phyloP scores from a whole-genome alignment of 2,888 invertebrate species.

The Pollenia angustigena region DNA sequence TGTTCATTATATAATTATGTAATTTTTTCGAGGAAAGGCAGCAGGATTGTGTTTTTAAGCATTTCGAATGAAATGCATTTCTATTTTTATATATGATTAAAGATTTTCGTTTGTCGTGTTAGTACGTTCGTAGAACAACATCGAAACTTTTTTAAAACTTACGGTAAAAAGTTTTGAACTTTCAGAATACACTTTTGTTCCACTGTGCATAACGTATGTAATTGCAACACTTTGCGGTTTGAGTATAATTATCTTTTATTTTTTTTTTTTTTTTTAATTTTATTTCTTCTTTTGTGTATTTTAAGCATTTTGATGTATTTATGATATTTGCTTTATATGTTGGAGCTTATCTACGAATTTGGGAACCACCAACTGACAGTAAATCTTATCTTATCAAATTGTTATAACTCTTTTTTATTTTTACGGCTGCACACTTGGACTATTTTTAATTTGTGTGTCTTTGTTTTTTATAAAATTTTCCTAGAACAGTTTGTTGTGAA shows the following conservation, averaged over 20 bases:
- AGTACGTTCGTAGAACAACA: not conserved
- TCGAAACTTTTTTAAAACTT: not conserved
- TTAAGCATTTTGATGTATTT: conserved; percentile 14
- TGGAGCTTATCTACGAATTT: not conserved
- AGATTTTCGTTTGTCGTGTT: no score
- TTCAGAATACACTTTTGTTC: not conserved
- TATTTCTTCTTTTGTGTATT: not conserved
- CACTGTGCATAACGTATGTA: not conserved
- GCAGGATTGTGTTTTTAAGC: no score
- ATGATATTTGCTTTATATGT: not conserved
- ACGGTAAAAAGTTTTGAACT: not conserved
- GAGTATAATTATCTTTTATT: not conserved
- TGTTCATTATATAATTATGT: no score
- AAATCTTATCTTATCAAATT: not conserved
- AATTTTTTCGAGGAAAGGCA: no score
- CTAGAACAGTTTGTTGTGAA: not conserved
- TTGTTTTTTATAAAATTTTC: not conserved
- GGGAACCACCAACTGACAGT: not conserved
- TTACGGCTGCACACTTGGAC: not conserved
- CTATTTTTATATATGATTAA: no score
- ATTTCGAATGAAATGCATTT: no score
- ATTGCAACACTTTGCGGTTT: not conserved
- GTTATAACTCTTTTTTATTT: conserved; percentile 26
- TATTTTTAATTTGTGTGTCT: not conserved
- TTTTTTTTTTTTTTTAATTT: not conserved